phyloP scores from a whole-genome alignment of 2,888 invertebrate species.

The Polydrusus tereticollis region DNA sequence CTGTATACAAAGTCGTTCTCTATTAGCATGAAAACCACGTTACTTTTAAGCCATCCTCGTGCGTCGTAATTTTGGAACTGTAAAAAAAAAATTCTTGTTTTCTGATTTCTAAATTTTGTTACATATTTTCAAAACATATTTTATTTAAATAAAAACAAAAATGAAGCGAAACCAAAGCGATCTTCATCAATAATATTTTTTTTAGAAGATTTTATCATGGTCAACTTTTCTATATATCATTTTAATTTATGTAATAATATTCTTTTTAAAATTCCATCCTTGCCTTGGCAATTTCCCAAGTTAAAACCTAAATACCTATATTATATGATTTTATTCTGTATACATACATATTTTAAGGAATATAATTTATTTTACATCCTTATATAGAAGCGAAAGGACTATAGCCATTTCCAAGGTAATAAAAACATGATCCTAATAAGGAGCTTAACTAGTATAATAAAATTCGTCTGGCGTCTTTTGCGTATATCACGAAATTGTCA shows the following conservation, averaged over 20 bases:
- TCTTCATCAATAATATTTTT: neutral
- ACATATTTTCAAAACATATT: no score
- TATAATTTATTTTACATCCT: neutral
- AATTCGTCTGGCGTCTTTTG: conserved; percentile 15
- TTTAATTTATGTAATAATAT: neutral
- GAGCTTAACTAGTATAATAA: conserved; percentile 21
- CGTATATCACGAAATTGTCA: conserved; percentile 16
- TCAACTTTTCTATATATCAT: neutral
- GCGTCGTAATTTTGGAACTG: no score
- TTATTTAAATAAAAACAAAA: no score
- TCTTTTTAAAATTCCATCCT: neutral
- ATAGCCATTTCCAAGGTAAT: conserved; percentile 3
- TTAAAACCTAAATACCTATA: neutral
- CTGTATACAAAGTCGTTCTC: no score
- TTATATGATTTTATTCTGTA: neutral
- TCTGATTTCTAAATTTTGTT: no score
- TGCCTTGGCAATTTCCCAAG: neutral
- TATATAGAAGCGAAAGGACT: neutral
- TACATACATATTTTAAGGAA: neutral
- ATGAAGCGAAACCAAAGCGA: no score
- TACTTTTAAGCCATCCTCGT: no score
- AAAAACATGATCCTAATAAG: conserved; percentile 14
- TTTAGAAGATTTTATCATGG: neutral
- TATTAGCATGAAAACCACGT: no score
- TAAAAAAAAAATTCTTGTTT: no score